Evolutionary conservation across 2,797 vertebrate species (phyloP).

Genomic region (Hafferia zeledoni): DNA sequence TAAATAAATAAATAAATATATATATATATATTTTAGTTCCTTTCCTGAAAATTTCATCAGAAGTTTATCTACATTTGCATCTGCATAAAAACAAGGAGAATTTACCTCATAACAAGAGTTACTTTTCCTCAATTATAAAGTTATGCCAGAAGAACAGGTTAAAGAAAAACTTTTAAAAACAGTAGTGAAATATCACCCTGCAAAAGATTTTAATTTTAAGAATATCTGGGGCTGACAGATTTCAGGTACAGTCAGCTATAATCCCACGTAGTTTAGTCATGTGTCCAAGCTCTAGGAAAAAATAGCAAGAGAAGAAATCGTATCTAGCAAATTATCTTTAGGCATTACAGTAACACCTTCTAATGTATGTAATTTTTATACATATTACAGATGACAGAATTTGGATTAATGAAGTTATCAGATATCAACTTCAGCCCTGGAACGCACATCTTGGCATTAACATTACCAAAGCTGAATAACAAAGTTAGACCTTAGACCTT

Average conservation of each 20-base stretch:
- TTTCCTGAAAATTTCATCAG: neutral
- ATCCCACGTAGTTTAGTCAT: neutral
- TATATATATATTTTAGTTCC: neutral
- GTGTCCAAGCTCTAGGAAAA: neutral
- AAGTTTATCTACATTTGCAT: neutral
- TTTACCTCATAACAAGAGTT: neutral
- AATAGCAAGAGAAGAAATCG: neutral
- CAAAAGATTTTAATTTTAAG: neutral
- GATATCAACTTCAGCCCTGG: neutral
- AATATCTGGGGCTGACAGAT: accelerated
- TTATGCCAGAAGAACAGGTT: neutral
- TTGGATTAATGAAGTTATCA: neutral
- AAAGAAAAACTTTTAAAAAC: neutral
- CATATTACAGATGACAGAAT: neutral
- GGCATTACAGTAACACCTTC: neutral
- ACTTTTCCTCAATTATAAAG: neutral
- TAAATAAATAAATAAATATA: no score
- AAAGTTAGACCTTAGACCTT: neutral
- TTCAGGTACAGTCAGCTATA: neutral
- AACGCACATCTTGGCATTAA: neutral
- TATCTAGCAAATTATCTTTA: neutral
- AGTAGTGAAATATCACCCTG: neutral
- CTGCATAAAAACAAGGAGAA: neutral
- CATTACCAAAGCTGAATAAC: neutral
- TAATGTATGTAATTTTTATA: neutral